phyloP scores from a whole-genome alignment of 2,797 vertebrate genomes.

The Halcyon smyrnensis region DNA sequence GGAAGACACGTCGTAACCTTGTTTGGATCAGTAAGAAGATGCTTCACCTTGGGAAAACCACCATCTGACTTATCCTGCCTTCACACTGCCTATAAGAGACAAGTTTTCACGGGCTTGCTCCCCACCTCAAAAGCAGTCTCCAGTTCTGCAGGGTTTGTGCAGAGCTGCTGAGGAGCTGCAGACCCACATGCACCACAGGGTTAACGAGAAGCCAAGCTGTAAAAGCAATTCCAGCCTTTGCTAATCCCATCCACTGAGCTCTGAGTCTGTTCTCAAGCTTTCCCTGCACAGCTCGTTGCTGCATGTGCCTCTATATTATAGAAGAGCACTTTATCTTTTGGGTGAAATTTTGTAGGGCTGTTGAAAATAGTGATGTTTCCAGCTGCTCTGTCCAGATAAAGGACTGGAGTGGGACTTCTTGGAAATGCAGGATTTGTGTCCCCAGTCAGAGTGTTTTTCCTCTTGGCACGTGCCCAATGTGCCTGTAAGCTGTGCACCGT shows the following conservation, averaged over 20 bases:
- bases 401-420: neutral
- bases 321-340: constrained; percentile 2
- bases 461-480: neutral
- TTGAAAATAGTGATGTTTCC: neutral
- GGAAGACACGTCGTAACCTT: neutral
- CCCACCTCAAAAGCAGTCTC: neutral
- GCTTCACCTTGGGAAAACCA: neutral
- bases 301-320: neutral
- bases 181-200: neutral
- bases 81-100: neutral
- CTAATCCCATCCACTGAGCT: constrained; percentile 34
- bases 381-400: constrained; percentile 12
- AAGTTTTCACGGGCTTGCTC: neutral
- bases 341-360: neutral
- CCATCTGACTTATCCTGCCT: neutral
- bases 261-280: neutral
- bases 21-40: neutral
- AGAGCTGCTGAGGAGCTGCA: neutral
- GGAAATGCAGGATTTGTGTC: neutral
- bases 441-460: neutral
- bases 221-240: constrained; percentile 27
- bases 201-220: neutral
- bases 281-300: neutral
- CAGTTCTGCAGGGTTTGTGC: neutral
- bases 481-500: fast-evolving